Base-by-base conservation (phyloP, 2,113 vertebrate species). In the Osmerus eperlanus region DNA sequence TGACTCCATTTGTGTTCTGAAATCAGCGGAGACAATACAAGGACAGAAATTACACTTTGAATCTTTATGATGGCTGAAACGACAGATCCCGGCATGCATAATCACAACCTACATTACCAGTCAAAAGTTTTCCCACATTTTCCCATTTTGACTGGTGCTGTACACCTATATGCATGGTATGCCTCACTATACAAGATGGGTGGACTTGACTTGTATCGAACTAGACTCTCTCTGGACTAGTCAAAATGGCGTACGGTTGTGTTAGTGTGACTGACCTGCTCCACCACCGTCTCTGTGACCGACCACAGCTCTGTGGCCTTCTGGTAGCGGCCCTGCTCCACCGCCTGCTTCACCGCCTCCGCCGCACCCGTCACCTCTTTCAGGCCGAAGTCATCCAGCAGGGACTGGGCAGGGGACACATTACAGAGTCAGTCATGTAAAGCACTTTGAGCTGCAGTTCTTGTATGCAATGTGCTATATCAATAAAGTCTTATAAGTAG, bases 1-100 rank as follows among this genome's bases (percentile, higher is more conserved):
- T 98, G 58, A 99, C 97, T 1, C 94, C 93, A 13, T 99, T 94
- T 19, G 96, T 95, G 86, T 97, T 95, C 97, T 99, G 89, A 71
- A 84, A 90, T n/a, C 9, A 59, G 6, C 3, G 7, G 25, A 28
- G 25, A 36, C 32, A 36, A 36, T 36, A 36, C 32, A 47, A 47
- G 9, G 9, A 47, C 32, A 41, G n/a, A 54, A 59, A 51, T 1
- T 0, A 41, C 55, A 5, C 16, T 7, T 5, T 47, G 41, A 47
- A 47, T 47, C 41, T 47, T 47, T 12, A 47, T 2, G 41, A 47
- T 11, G 41, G 41, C 41, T 47, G 41, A 11, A 47, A 47, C 41
- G 6, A 9, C 41, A 47, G 41, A 12, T 47, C 9, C 41, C 41
- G 2, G 9, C 41, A 47, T 47, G 41, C 41, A 1, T 7, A 1